A percentile compares a stretch with the other conserved stretches of the same genome.
Evolutionary conservation across 2,888 invertebrate species (phyloP).

Genomic region (Limnephilus rhombicus): DNA sequence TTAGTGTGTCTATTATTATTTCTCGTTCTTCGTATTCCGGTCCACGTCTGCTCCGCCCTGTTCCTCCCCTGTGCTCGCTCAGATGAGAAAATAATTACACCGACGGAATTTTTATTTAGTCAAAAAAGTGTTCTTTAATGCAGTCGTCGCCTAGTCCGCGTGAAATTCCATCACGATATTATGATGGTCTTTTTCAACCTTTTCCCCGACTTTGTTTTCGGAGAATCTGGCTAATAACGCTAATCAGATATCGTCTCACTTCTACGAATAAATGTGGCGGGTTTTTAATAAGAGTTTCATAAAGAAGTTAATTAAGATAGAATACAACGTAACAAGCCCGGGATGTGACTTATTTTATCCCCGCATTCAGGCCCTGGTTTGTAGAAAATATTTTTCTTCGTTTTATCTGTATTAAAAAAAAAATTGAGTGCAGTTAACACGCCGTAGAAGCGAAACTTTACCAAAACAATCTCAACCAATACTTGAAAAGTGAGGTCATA

Average conservation of each 20-base stretch:
- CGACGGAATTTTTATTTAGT: slow-evolving; percentile 60
- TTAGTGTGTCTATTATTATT: slow-evolving; percentile 28
- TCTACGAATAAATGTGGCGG: background rate
- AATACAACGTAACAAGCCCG: background rate
- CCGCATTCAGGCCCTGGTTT: no score
- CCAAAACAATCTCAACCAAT: no score
- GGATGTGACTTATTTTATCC: background rate
- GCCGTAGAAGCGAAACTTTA: no score
- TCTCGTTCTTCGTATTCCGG: slow-evolving; percentile 8
- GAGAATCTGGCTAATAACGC: background rate
- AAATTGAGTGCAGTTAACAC: no score
- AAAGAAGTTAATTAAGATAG: background rate
- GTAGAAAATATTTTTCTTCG: no score
- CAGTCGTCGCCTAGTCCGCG: slow-evolving; percentile 57
- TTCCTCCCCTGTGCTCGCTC: slow-evolving; percentile 53
- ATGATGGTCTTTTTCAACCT: slow-evolving; percentile 8
- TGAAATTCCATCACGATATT: slow-evolving; percentile 57
- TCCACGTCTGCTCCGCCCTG: slow-evolving; percentile 2
- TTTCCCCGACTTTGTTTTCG: background rate
- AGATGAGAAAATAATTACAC: slow-evolving; percentile 65
- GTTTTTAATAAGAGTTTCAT: background rate
- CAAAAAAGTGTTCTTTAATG: slow-evolving; percentile 60
- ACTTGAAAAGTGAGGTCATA: no score
- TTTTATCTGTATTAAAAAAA: no score
- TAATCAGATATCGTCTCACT: background rate